Percentiles rank a stretch among this genome's conserved stretches.
phyloP scores from a whole-genome alignment of 2,888 invertebrate genomes.

The Limnephilus auricula region DNA sequence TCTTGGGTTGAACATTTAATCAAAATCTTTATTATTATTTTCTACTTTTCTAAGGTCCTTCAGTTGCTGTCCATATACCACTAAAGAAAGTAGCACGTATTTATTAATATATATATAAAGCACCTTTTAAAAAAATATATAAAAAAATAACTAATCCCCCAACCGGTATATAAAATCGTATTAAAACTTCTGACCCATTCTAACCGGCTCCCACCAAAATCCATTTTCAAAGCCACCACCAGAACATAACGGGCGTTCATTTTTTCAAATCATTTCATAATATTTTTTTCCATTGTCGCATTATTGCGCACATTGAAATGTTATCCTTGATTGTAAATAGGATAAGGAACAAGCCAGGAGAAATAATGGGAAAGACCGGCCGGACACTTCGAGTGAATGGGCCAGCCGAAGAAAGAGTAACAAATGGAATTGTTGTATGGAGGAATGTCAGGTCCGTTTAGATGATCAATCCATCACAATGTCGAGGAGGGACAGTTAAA shows the following conservation, averaged over 20 bases:
- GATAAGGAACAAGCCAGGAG: conserved; percentile 61
- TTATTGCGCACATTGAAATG: conserved; percentile 59
- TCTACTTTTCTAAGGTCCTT: too few species aligned
- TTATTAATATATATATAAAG: not conserved
- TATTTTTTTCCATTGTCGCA: conserved; percentile 53
- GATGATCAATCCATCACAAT: conserved; percentile 64
- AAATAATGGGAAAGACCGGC: conserved; percentile 50
- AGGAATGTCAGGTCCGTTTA: conserved; percentile 62
- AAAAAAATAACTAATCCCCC: not conserved
- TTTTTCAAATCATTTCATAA: conserved; percentile 42
- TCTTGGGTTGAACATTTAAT: too few species aligned
- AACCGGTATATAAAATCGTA: conserved; percentile 52
- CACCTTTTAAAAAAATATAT: not conserved
- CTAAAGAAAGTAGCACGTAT: not conserved
- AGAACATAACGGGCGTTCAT: conserved; percentile 56
- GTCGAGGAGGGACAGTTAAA: conserved; percentile 61
- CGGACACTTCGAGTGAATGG: conserved; percentile 65
- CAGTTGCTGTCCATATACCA: too few species aligned
- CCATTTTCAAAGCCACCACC: conserved; percentile 52
- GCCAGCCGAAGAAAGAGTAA: conserved; percentile 48
- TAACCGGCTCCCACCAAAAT: conserved; percentile 60
- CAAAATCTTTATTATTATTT: too few species aligned
- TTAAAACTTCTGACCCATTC: conserved; percentile 61
- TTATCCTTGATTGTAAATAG: conserved; percentile 64
- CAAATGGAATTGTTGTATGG: conserved; percentile 49